Base-by-base conservation (phyloP, 2,888 invertebrate genomes). In the Laspeyria flexula region DNA sequence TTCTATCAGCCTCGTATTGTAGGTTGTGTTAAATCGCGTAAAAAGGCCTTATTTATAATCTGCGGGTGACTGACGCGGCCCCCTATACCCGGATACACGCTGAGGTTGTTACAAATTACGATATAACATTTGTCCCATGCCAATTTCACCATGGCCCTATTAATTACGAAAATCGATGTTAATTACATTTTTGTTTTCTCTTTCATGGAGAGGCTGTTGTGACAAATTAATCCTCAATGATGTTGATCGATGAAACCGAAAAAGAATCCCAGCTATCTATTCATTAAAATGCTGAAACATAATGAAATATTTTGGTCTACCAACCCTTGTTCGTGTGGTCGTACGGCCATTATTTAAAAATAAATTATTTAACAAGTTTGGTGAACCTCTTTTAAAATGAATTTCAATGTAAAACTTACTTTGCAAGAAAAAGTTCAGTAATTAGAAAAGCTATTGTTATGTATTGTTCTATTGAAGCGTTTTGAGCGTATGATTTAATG, bases 151-250 rank as follows among this genome's bases (percentile, higher is more conserved):
- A 63, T 66, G 59, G 55, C 55, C 43, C 54, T 60, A 74, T 73
- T 75, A 71, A 75, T 73, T 69, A 64, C 42, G 51, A 49, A 59
- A 50, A 71, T 65, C 52, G 66, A 63, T 55, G 49, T 60, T 61
- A 56, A 69, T 67, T 67, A 66, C 60, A 43, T 55, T 65, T 63
- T 55, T 48, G 55, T 52, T 42, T 48, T 47, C 49, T 49, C 35
- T 49, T 52, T 60, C 56, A 42, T 23, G 38, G 33, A 30, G 33
- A 40, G 34, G 52, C 49, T 43, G 29, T 44, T 13, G 23, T 49
- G 25, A 39, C 12, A 45, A 58, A 55, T 61, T 55, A 57, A 56
- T 55, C n/a, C n/a, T 64, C 55, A 68, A 55, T 49, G 48, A 48
- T 10, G n/a, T 45, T 57, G 35, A 54, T 54, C 49, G 43, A 42